A percentile compares a stretch with the other conserved stretches of the same genome.
Conservation (phyloP, 2,113 vertebrate genomes). For the Pantherophis guttatus region DNA sequence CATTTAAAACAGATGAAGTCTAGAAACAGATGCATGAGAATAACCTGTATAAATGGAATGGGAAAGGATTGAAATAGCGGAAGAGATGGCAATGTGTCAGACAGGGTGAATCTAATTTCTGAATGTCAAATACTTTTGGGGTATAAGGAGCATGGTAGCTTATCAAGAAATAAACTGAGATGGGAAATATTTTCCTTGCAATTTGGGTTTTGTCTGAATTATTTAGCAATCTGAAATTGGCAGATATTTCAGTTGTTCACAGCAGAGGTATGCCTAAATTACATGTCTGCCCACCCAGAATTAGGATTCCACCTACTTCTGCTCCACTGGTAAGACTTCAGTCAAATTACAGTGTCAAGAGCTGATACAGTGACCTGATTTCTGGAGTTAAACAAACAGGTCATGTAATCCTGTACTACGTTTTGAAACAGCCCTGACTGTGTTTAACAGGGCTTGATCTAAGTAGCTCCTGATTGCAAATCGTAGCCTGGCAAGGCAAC, state of each 20-base stretch:
- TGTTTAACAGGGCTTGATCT: neutral
- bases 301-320: neutral
- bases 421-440: neutral
- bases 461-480: neutral
- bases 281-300: neutral
- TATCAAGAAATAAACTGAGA: neutral
- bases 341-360: constrained; percentile 13
- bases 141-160: neutral
- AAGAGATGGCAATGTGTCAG: neutral
- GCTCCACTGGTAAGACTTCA: neutral
- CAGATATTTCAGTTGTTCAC: neutral
- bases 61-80: neutral
- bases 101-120: neutral
- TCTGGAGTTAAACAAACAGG: neutral
- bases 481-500: neutral
- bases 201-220: neutral
- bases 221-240: neutral
- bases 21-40: neutral
- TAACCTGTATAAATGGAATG: neutral
- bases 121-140: neutral
- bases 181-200: neutral
- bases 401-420: neutral
- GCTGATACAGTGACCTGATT: neutral
- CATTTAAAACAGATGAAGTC: constrained; percentile 14
- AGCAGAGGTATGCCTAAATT: neutral